Evolutionary conservation across 2,113 vertebrate species (phyloP).

Genomic region (Ivindomyrus marchei): DNA sequence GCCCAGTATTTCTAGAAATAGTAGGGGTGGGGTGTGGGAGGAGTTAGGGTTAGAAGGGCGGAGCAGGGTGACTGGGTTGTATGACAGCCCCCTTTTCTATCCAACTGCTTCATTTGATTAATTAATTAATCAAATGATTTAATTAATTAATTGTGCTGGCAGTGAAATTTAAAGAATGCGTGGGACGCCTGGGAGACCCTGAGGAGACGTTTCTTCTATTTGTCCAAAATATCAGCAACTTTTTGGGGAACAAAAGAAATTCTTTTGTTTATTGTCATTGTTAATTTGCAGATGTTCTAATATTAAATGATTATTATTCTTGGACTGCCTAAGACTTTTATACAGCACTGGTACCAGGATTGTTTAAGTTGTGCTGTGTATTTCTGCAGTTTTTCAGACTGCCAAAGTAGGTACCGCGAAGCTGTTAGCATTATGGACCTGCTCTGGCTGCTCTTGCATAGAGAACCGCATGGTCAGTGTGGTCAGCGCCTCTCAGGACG

Average conservation of each 20-base stretch:
- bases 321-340: background rate
- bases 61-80: background rate
- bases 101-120: background rate
- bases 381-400: background rate
- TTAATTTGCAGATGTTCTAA: too few relatives aligned
- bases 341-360: background rate
- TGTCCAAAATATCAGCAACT: too few relatives aligned
- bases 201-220: too few relatives aligned
- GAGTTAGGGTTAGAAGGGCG: background rate
- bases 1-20: background rate
- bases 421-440: background rate
- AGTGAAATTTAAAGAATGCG: background rate
- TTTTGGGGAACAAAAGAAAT: too few relatives aligned
- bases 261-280: too few relatives aligned
- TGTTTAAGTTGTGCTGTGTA: background rate
- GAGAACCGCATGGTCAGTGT: too few relatives aligned
- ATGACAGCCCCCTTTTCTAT: background rate
- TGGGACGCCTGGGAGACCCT: background rate
- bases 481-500: too few relatives aligned
- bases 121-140: too few relatives aligned
- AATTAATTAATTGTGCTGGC: too few relatives aligned
- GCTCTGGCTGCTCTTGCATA: background rate
- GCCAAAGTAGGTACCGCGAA: too few relatives aligned
- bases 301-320: too few relatives aligned
- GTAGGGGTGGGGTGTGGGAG: background rate